Conservation (phyloP, 2,797 vertebrate species). For the Gymnopithys bicolor region DNA sequence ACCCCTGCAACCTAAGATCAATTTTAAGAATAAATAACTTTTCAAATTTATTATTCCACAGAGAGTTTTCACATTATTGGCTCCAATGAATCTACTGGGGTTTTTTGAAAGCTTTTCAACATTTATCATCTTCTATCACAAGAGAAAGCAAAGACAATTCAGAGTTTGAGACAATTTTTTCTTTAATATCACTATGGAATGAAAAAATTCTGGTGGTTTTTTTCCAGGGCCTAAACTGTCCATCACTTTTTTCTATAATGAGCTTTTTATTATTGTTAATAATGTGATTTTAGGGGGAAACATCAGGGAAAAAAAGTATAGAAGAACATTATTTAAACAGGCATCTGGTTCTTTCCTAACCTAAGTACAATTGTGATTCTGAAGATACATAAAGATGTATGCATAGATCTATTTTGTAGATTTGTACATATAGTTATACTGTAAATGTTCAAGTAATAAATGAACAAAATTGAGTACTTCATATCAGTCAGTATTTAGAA, state of each 20-base stretch:
- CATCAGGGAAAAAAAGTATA: accelerated
- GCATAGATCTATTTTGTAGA: neutral
- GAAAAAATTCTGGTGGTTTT: neutral
- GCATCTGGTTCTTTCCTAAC: neutral
- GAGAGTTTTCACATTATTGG: neutral
- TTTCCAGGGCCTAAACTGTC: neutral
- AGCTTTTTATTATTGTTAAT: neutral
- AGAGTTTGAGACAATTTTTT: neutral
- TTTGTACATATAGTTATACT: neutral
- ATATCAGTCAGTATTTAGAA: neutral
- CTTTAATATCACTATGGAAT: neutral
- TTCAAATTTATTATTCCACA: neutral
- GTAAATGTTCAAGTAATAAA: neutral
- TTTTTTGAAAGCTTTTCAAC: neutral
- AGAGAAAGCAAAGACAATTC: neutral
- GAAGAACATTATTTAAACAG: neutral
- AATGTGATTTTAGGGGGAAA: neutral
- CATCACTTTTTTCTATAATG: neutral
- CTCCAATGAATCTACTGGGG: neutral
- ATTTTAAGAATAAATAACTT: neutral
- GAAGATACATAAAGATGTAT: neutral
- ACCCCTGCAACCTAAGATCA: neutral
- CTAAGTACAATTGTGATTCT: neutral
- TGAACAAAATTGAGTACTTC: neutral
- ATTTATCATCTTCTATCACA: neutral